Base-by-base conservation (phyloP, 64 coral and sea anemone genomes). In the Actinia equina region DNA sequence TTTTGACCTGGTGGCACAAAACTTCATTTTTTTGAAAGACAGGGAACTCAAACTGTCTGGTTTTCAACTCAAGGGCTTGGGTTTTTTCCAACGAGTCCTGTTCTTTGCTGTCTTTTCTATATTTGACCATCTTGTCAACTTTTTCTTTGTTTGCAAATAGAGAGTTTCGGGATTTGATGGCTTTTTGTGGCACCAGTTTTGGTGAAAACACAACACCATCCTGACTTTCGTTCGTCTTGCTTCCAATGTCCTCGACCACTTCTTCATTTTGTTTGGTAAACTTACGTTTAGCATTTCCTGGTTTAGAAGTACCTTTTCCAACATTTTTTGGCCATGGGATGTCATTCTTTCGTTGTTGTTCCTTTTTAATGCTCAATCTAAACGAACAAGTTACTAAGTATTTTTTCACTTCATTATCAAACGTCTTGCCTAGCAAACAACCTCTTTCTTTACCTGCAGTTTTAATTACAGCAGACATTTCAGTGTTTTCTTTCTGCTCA, bases 61-160 rank as follows among this genome's bases (percentile, higher is more conserved):
- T 52, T 44, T 81, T 81, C 43, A 81, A 74, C 69, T 74, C 69
- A 14, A 74, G 23, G 41, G 41, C 26, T 74, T 74, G 69, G n/a
- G 69, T 3, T 13, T 26, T 74, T 74, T 74, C 69, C 69, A 74
- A 26, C 3, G 19, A 74, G 69, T 37, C 13, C 19, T 74, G 69
- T 41, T 74, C 69, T 74, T 37, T 30, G 69, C 49, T 81, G 17
- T 81, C 44, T 37, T 52, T 44, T 3, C 78, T 44, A 25, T 44
- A 81, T 49, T 44, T 49, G 43, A 6, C 19, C 78, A 49, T 81
- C 44, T 81, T 81, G 43, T 52, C 78, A 20, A 2, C 78, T 46
- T 23, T 81, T 0, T 49, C 1, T 46, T 81, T 52, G 0, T 46
- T 44, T 3, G 43, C 43, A 26, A 74, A 74, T 30, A 37, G 12